Conservation (phyloP, 1,140 invertebrate genomes). For the Wasmannia auropunctata region DNA sequence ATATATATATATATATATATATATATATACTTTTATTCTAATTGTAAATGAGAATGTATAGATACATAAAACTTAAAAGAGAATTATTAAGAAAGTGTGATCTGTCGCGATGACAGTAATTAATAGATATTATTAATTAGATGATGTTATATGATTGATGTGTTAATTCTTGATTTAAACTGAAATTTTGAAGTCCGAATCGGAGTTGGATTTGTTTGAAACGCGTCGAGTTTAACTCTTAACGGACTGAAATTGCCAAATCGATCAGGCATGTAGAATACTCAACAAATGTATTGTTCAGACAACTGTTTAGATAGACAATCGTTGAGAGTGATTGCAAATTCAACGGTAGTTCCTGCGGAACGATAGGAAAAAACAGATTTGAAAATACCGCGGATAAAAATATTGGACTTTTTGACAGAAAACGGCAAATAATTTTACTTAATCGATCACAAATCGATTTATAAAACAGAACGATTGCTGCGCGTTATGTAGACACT, state of each 20-base stretch:
- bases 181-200: not conserved
- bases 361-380: not conserved
- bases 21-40: too few relatives aligned
- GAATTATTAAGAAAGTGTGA: not conserved
- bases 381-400: not conserved
- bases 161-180: not conserved
- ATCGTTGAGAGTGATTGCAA: not conserved
- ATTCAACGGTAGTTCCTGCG: not conserved
- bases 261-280: not conserved
- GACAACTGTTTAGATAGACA: not conserved
- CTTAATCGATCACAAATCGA: not conserved
- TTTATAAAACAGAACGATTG: not conserved
- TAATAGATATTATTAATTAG: not conserved
- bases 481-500: not conserved
- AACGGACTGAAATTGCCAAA: not conserved
- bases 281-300: not conserved
- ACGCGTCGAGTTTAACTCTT: not conserved
- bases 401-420: not conserved
- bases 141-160: not conserved
- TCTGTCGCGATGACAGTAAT: not conserved
- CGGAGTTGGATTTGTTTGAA: not conserved
- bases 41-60: not conserved
- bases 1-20: too few relatives aligned
- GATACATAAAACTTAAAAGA: not conserved
- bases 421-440: not conserved